Base-by-base conservation (phyloP, 2,113 vertebrate species). In the Phoenicopterus ruber region DNA sequence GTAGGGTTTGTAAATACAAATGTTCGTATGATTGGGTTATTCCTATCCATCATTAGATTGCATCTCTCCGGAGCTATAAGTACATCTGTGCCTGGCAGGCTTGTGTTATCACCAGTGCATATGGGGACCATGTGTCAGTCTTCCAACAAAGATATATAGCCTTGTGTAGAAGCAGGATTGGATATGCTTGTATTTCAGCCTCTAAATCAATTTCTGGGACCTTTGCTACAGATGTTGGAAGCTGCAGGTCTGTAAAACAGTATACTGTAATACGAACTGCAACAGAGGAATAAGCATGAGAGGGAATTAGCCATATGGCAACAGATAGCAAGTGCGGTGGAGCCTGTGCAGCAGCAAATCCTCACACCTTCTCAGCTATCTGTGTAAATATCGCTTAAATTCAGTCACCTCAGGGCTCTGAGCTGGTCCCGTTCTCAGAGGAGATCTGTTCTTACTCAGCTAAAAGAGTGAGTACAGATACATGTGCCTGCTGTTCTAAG, bases 151-250 rank as follows among this genome's bases (percentile, higher is more conserved):
- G 97, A 98, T 97, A 93, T 93, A 97, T 97, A 76, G 93, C 87
- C 72, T 95, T 90, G 73, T 72, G 93, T 88, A 82, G 94, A 70
- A 76, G 90, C 81, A 94, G 90, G 94, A 89, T 94, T 97, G 94
- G 95, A 92, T 96, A 97, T 94, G 88, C 96, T 98, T 97, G 94
- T 95, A 96, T 97, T 98, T 95, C 96, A 98, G 93, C 72, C 91
- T 97, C 96, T 98, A 98, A 98, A 98, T 98, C 97, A 98, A 82
- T 96, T 98, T 96, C 93, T 93, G 87, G 88, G 93, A 83, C 95
- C 76, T 94, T 97, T 95, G 79, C 92, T 97, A 95, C 97, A 98
- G 96, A 97, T 98, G 97, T 97, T 97, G 92, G 85, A 96, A 95
- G 88, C 96, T 97, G 36, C 82, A 91, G 91, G 82, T 96, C 92